phyloP scores from a whole-genome alignment of 2,113 vertebrate genomes.

The Pholis gunnellus region DNA sequence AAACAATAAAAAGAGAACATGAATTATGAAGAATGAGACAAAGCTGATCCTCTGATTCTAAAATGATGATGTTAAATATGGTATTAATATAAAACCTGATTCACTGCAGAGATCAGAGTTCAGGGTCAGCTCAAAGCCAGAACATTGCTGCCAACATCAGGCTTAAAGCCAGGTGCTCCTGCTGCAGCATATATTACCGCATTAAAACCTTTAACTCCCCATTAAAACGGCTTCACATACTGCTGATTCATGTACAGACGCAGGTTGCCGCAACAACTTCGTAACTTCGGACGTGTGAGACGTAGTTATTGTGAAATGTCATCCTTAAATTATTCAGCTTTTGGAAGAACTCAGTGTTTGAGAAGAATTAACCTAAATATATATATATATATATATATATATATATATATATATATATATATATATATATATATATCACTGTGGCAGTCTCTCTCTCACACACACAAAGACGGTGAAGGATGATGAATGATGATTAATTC shows the following conservation, averaged over 20 bases:
- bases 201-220: not conserved
- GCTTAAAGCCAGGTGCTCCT: conserved; percentile 5
- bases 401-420: no score
- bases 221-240: not conserved
- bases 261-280: conserved; percentile 1
- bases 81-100: conserved; percentile 15
- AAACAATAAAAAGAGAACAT: no score
- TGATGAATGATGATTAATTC: not conserved
- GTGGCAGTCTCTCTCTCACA: not conserved
- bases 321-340: not conserved
- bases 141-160: not conserved
- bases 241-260: not conserved
- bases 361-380: not conserved
- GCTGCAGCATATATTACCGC: conserved; percentile 7
- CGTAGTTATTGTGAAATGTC: not conserved
- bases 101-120: conserved; percentile 5
- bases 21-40: not conserved
- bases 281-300: not conserved
- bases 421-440: not conserved
- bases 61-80: conserved; percentile 11
- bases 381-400: no score
- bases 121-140: conserved; percentile 28
- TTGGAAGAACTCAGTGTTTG: not conserved
- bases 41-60: not conserved
- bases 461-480: not conserved